These are phyloP conservation scores for Bufo bufo DNA, from an alignment of 2,113 vertebrate genomes.

Conservation along the genomic window DNA sequence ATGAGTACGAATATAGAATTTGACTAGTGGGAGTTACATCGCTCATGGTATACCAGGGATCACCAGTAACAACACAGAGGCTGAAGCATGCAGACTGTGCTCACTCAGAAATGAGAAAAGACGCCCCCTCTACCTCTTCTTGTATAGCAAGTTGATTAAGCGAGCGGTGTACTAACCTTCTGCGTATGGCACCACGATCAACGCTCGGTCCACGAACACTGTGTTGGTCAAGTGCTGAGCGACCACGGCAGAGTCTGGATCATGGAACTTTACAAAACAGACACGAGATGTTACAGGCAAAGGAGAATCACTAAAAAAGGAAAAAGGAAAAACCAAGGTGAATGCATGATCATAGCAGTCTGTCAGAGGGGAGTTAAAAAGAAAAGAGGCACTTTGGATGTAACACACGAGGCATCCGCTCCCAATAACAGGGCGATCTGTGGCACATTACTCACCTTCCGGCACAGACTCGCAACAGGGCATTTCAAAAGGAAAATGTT, in stretches of 20 bases:
- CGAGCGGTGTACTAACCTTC: slow-evolving; percentile 93
- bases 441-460: slow-evolving; percentile 7
- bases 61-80: slow-evolving; percentile 62
- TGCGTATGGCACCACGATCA: slow-evolving; percentile 98
- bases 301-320: slow-evolving; percentile 94
- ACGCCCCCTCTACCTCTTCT: slow-evolving; percentile 62
- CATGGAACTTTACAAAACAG: slow-evolving; percentile 99
- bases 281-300: slow-evolving; percentile 99
- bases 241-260: slow-evolving; percentile 95
- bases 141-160: slow-evolving; percentile 58
- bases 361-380: not conserved
- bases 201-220: slow-evolving; percentile 98
- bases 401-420: not conserved
- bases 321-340: slow-evolving; percentile 61
- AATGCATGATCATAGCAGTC: slow-evolving; percentile 1
- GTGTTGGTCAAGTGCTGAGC: slow-evolving; percentile 99
- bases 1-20: not conserved
- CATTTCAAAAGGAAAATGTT: not conserved
- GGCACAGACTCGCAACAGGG: not conserved
- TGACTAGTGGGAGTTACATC: not conserved
- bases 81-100: slow-evolving; percentile 62
- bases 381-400: not conserved
- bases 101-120: slow-evolving; percentile 63
- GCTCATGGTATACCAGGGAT: slow-evolving; percentile 81
- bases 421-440: not conserved